Evolutionary conservation across 2,888 invertebrate species (phyloP).

Genomic region (Drosophila sordidula): DNA sequence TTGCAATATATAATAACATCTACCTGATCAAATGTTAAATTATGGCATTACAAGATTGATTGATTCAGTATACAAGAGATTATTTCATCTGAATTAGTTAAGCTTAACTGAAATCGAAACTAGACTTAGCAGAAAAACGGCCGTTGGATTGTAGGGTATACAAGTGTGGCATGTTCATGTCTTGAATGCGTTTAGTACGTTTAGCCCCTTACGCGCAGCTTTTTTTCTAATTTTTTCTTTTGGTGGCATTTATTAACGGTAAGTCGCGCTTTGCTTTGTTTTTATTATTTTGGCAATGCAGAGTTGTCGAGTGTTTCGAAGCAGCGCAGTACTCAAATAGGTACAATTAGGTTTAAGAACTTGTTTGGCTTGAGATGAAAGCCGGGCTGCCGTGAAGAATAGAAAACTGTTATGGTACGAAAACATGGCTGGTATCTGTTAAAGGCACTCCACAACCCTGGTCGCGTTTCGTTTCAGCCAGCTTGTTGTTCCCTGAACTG

Average conservation of each 20-base stretch:
- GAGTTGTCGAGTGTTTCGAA: slow-evolving; percentile 32
- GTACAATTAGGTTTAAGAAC: too few species aligned
- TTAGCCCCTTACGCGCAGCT: slow-evolving; percentile 52
- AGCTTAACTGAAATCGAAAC: background rate
- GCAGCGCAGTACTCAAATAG: background rate
- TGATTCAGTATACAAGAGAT: too few species aligned
- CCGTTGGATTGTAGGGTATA: slow-evolving; percentile 1
- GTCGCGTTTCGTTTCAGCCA: slow-evolving; percentile 2
- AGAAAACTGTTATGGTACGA: background rate
- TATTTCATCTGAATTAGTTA: background rate
- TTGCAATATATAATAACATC: too few species aligned
- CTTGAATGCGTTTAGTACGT: slow-evolving; percentile 58
- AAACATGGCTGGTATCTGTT: too few species aligned
- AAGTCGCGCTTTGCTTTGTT: slow-evolving; percentile 32
- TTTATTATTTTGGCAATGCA: slow-evolving; percentile 20
- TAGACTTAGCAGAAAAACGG: background rate
- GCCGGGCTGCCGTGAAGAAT: background rate
- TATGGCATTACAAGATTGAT: too few species aligned
- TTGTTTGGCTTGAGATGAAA: background rate
- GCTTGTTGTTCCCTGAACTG: slow-evolving; percentile 45
- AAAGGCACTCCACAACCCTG: slow-evolving; percentile 43
- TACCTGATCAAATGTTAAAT: too few species aligned
- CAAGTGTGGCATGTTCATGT: slow-evolving; percentile 49
- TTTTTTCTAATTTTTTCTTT: slow-evolving; percentile 30
- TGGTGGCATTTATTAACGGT: slow-evolving; percentile 54